phyloP scores from a whole-genome alignment of 2,797 vertebrate genomes.

The Rhynchotus rufescens region DNA sequence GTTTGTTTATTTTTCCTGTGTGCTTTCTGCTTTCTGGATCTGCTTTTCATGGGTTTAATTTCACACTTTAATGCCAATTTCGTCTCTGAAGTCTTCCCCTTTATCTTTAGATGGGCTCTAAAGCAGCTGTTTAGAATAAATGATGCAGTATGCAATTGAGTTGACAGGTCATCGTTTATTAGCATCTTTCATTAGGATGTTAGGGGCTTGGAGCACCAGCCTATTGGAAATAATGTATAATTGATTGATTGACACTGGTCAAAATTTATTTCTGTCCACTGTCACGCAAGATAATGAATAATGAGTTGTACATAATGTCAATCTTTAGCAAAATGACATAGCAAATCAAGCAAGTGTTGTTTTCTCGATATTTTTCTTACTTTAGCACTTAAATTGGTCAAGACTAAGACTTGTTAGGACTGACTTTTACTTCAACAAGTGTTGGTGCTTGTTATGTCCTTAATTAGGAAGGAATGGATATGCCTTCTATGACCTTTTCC shows the following conservation, averaged over 20 bases:
- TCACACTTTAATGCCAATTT: neutral
- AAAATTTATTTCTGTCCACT: slow-evolving; percentile 9
- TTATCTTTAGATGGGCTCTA: neutral
- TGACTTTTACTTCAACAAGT: neutral
- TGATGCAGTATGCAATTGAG: neutral
- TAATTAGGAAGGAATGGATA: neutral
- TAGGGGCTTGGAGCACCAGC: neutral
- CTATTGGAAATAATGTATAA: neutral
- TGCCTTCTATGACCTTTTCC: neutral
- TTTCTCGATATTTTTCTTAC: neutral
- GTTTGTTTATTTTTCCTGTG: neutral
- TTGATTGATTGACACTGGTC: slow-evolving; percentile 3
- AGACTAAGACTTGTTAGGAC: neutral
- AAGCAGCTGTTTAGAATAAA: neutral
- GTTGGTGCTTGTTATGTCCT: neutral
- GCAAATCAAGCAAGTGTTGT: neutral
- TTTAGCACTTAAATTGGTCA: neutral
- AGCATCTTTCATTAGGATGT: slow-evolving; percentile 12
- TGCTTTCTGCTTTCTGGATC: slow-evolving; percentile 22
- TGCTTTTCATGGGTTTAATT: slow-evolving; percentile 15
- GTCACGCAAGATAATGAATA: neutral
- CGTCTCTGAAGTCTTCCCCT: neutral
- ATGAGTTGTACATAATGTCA: neutral
- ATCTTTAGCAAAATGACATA: neutral
- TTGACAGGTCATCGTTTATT: slow-evolving; percentile 23